These are phyloP conservation scores for Pseudachorutes palmiensis DNA, from an alignment of 1,140 invertebrate genomes.

Conservation along the genomic window DNA sequence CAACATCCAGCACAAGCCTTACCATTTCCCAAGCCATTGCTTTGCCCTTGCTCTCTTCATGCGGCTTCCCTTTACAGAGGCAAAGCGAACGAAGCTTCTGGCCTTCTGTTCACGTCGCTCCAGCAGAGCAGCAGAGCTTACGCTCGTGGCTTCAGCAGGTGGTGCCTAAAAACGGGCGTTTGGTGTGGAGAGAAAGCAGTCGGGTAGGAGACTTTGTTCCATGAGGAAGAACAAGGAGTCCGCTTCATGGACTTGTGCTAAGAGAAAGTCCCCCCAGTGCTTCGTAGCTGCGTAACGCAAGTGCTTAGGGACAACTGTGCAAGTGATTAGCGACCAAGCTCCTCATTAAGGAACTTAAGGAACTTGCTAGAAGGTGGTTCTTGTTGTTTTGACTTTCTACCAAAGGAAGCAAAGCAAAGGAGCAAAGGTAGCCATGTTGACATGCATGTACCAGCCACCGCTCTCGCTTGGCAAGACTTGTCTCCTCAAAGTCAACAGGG, in stretches of 20 bases:
- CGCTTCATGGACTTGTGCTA: not conserved
- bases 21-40: no score
- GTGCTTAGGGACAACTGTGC: no score
- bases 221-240: no score
- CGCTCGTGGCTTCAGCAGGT: not conserved
- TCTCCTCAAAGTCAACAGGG: slow-evolving; percentile 33
- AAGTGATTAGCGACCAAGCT: no score
- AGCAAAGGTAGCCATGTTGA: slow-evolving; percentile 34
- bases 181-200: not conserved
- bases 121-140: no score
- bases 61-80: no score
- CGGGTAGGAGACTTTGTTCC: not conserved
- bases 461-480: slow-evolving; percentile 29
- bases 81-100: no score
- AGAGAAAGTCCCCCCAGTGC: not conserved
- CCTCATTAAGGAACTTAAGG: not conserved
- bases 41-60: no score
- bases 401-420: no score
- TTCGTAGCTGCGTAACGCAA: not conserved
- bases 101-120: no score
- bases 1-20: no score
- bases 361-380: not conserved
- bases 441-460: slow-evolving; percentile 35
- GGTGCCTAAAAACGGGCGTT: not conserved
- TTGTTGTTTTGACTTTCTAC: not conserved